These are phyloP conservation scores for Corythornis leucogaster DNA, from an alignment of 2,797 vertebrate genomes.

Conservation along the genomic window DNA sequence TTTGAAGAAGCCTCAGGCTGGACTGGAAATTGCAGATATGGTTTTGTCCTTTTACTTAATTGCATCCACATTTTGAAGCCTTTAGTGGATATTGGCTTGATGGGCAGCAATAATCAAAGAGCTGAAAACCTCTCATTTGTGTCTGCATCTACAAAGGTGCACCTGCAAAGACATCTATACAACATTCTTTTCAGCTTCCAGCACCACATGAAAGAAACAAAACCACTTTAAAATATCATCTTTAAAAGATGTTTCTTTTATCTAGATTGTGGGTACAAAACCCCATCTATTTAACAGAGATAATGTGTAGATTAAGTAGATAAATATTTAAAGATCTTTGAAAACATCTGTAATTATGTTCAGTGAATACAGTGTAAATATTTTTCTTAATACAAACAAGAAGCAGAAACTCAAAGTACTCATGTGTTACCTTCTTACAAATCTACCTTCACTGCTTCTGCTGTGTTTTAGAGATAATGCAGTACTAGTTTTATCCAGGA, in stretches of 20 bases:
- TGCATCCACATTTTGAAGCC: background rate
- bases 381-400: constrained; percentile 6
- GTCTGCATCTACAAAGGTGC: constrained; percentile 45
- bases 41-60: constrained; percentile 39
- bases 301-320: background rate
- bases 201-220: constrained; percentile 12
- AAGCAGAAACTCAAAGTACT: background rate
- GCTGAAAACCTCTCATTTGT: constrained; percentile 21
- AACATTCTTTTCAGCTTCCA: background rate
- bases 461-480: background rate
- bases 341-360: constrained; percentile 20
- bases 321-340: constrained; percentile 45
- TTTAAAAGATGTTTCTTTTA: background rate
- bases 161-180: background rate
- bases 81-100: background rate
- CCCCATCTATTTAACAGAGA: background rate
- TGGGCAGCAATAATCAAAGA: constrained; percentile 29
- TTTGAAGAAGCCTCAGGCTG: constrained; percentile 12
- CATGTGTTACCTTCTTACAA: background rate
- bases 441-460: background rate
- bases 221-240: background rate
- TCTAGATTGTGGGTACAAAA: background rate
- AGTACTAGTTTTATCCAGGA: background rate
- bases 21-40: constrained; percentile 18
- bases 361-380: constrained; percentile 8